These are phyloP conservation scores for Phainopepla nitens DNA, from an alignment of 2,113 vertebrate species.

Conservation along the genomic window DNA sequence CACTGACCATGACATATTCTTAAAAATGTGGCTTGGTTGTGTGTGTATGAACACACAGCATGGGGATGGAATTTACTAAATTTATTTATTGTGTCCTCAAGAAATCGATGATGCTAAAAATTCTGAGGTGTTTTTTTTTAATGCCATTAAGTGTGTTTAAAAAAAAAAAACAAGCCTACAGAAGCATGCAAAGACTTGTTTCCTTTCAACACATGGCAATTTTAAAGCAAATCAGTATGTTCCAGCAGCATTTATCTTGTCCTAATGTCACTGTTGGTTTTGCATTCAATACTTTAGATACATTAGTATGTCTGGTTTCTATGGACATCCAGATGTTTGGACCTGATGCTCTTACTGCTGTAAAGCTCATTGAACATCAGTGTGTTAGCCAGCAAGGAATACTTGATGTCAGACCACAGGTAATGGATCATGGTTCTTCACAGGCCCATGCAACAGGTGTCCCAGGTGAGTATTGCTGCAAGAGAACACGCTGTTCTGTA, in stretches of 20 bases:
- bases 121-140: not conserved
- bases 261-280: conserved; percentile 39
- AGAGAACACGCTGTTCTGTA: not conserved
- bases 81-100: not conserved
- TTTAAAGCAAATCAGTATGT: not conserved
- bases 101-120: not conserved
- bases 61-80: not conserved
- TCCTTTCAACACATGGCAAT: not conserved
- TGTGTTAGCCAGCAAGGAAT: conserved; percentile 82
- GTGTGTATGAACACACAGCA: not conserved
- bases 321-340: conserved; percentile 98
- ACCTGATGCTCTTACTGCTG: conserved; percentile 90
- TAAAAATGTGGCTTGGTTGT: not conserved
- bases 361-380: conserved; percentile 97
- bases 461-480: conserved; percentile 75
- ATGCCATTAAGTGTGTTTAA: not conserved
- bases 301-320: conserved; percentile 92
- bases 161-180: not conserved
- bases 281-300: conserved; percentile 78
- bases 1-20: not conserved
- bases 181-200: not conserved
- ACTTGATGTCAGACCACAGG: conserved; percentile 91
- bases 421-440: conserved; percentile 88
- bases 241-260: not conserved
- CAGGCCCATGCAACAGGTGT: conserved; percentile 78